A percentile compares a stretch with the other conserved stretches of the same genome.
These are phyloP conservation scores for Scaptomyza pallida DNA, from an alignment of 1,140 invertebrate genomes.

Conservation along the genomic window DNA sequence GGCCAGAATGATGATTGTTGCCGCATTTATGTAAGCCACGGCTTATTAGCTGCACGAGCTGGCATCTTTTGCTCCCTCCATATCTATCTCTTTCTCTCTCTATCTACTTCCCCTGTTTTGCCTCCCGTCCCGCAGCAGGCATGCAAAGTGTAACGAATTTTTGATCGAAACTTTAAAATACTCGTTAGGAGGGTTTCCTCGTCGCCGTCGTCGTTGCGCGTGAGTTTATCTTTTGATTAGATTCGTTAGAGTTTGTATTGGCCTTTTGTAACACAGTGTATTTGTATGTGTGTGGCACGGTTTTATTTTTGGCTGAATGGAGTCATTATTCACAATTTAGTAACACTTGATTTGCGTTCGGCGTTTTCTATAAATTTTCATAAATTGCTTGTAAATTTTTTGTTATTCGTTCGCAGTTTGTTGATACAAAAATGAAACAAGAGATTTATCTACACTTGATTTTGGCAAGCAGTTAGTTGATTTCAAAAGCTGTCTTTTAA, in stretches of 20 bases:
- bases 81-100: neutral
- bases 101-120: neutral
- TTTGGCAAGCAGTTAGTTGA: neutral
- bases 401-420: neutral
- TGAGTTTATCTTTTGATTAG: constrained; percentile 83
- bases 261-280: constrained; percentile 60
- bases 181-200: constrained; percentile 75
- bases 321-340: constrained; percentile 82
- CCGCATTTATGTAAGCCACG: constrained; percentile 80
- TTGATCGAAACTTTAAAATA: constrained; percentile 82
- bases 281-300: constrained; percentile 19
- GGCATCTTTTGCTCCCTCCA: constrained; percentile 20
- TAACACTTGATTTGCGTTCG: constrained; percentile 81
- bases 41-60: constrained; percentile 80
- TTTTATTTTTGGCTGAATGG: constrained; percentile 43
- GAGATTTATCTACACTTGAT: constrained; percentile 9
- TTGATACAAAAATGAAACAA: constrained; percentile 11
- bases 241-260: constrained; percentile 80
- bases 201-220: constrained; percentile 50
- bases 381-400: constrained; percentile 66
- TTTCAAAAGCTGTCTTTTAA: constrained; percentile 26
- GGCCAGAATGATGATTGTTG: constrained; percentile 79
- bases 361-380: constrained; percentile 74
- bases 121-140: constrained; percentile 7
- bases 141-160: constrained; percentile 78